phyloP scores from a whole-genome alignment of 2,113 vertebrate species.

The Pachyramphus minor region DNA sequence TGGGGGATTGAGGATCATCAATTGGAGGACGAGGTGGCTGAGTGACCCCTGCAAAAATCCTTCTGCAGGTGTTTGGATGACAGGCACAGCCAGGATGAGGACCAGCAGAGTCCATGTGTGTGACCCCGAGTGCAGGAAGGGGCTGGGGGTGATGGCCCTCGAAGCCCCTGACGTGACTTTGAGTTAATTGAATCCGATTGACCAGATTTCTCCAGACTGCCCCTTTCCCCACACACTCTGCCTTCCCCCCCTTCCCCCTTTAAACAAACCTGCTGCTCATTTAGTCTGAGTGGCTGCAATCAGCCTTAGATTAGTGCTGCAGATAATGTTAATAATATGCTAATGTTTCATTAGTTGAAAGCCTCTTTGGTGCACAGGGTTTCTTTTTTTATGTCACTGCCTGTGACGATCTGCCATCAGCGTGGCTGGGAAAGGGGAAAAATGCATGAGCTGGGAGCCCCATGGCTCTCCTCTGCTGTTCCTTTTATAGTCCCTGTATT shows the following conservation, averaged over 20 bases:
- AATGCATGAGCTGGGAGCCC: constrained; percentile 41
- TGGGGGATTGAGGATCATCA: background rate
- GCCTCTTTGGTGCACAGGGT: constrained; percentile 66
- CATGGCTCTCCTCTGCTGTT: constrained; percentile 43
- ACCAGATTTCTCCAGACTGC: constrained; percentile 49
- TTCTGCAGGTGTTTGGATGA: background rate
- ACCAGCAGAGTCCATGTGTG: accelerated
- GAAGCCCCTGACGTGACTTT: background rate
- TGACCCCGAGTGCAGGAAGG: background rate
- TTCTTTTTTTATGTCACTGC: constrained; percentile 68
- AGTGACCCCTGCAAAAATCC: background rate
- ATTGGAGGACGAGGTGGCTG: background rate
- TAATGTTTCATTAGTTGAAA: constrained; percentile 92
- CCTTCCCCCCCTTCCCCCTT: constrained; percentile 39
- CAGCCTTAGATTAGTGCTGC: constrained; percentile 73
- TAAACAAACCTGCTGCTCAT: constrained; percentile 80
- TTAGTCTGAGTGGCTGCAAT: constrained; percentile 79
- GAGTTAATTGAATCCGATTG: constrained; percentile 61
- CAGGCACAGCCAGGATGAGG: background rate
- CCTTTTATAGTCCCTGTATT: background rate
- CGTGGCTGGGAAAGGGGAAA: constrained; percentile 12
- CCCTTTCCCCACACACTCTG: background rate
- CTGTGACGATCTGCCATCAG: constrained; percentile 60
- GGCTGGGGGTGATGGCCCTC: background rate
- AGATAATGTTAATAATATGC: constrained; percentile 85